These are phyloP conservation scores for Tipula helvola DNA, from an alignment of 2,888 invertebrate genomes.

Conservation along the genomic window DNA sequence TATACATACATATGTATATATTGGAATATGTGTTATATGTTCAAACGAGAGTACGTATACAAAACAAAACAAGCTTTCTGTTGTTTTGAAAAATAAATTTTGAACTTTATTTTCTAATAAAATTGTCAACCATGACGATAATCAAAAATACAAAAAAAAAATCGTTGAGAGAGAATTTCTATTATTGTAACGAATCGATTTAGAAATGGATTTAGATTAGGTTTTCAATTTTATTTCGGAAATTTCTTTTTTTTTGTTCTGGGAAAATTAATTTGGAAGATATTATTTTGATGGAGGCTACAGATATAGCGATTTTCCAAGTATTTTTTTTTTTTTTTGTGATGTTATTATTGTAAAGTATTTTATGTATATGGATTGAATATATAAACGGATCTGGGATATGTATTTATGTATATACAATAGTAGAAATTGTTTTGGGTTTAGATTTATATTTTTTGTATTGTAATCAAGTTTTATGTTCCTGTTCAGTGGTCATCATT, in stretches of 20 bases:
- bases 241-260: neutral
- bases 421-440: neutral
- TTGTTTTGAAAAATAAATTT: neutral
- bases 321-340: neutral
- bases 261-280: neutral
- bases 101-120: neutral
- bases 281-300: slow-evolving; percentile 4
- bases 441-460: neutral
- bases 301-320: neutral
- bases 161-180: neutral
- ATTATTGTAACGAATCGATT: slow-evolving; percentile 4
- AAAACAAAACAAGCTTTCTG: neutral
- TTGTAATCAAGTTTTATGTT: slow-evolving; percentile 4
- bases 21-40: neutral
- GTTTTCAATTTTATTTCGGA: neutral
- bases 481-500: neutral
- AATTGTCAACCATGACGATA: slow-evolving; percentile 4
- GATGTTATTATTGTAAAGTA: neutral
- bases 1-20: neutral
- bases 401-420: neutral
- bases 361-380: neutral
- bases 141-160: neutral
- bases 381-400: neutral
- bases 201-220: slow-evolving; percentile 4
- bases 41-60: neutral